Base-by-base conservation (phyloP, 2,888 invertebrate species). In the Eutolmus rufibarbis region DNA sequence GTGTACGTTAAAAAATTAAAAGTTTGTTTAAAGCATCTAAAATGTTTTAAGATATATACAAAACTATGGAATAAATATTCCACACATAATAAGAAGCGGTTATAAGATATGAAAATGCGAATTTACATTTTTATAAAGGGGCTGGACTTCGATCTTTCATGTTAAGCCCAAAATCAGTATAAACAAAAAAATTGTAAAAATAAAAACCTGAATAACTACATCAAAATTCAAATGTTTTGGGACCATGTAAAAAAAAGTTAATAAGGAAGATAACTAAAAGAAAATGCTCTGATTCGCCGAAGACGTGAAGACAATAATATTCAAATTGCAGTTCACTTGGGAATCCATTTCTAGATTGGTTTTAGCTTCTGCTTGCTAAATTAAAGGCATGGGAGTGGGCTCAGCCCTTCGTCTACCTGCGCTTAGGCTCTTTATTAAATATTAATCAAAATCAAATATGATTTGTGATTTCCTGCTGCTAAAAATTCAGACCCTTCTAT, bases 381-480 rank as follows among this genome's bases (percentile, higher is more conserved):
- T 66, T 66, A 66, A 66, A 66, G 66, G 66, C 23, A 12, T 66
- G 28, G 4, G 4, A 23, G 2, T 19, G 28, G 12, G 28, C 2
- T 28, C 9, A 23, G 66, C 66, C 66, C 66, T 66, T 66, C 16
- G 74, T 85, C 46, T 85, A 85, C 74, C 85, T 85, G 74, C 7
- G 74, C 8, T 56, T 34, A 76, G 14, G 46, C 74, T 31, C 16
- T 87, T 78, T 91, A 91, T 90, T 90, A 90, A 90, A 91, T 91
- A 91, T 91, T 91, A 91, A 91, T 91, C 91, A 91, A 91, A 91
- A 89, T 90, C 89, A 89, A 88, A 90, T 90, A 90, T 91, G 90
- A 91, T 90, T 91, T 91, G 91, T 90, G 91, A 91, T 91, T 91
- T 91, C 91, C 91, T 90, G 91, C 91, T 91, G 91, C 57, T 86